Percentiles rank a stretch among this genome's conserved stretches.
Conservation (phyloP, 2,888 invertebrate genomes). For the Meiosimyza platycephala region DNA sequence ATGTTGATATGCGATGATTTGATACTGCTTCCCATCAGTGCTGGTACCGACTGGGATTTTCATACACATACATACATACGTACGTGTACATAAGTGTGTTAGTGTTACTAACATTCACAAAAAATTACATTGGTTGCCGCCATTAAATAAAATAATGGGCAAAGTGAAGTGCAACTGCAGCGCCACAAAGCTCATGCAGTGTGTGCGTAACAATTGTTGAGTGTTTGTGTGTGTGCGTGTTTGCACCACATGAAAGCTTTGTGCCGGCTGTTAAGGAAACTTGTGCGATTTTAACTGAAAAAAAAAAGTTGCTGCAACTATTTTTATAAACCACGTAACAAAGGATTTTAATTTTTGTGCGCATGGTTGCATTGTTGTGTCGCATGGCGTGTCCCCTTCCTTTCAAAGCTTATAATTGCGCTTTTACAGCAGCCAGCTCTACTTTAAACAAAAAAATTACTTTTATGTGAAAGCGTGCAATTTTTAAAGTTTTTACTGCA, state of each 20-base stretch:
- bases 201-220: neutral
- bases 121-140: neutral
- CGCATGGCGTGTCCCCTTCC: neutral
- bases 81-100: neutral
- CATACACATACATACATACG: neutral
- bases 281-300: neutral
- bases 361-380: no score
- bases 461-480: no score
- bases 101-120: no score
- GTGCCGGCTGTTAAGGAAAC: neutral
- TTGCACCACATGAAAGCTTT: neutral
- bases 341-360: no score
- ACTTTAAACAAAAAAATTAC: no score
- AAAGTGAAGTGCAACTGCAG: slow-evolving; percentile 15
- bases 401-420: neutral
- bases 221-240: neutral
- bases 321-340: no score
- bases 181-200: neutral
- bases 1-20: no score
- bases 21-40: no score
- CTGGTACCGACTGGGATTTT: neutral
- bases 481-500: neutral
- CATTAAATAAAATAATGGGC: slow-evolving; percentile 19
- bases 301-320: neutral
- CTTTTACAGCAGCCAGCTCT: neutral